Evolutionary conservation across 2,888 invertebrate genomes (phyloP).

Genomic region (Drosophila neonasuta): DNA sequence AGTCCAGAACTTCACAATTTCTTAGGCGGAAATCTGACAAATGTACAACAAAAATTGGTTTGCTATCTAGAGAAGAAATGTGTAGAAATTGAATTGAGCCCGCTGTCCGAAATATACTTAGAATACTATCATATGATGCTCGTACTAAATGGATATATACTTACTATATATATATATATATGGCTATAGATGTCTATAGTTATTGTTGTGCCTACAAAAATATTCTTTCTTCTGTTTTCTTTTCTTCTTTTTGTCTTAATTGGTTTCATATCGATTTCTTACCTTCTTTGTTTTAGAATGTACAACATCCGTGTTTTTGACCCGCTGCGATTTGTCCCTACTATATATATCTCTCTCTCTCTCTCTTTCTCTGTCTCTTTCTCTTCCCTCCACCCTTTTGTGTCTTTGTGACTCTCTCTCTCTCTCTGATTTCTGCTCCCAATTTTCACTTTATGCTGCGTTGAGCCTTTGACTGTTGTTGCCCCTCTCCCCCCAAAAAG

Average conservation of each 20-base stretch:
- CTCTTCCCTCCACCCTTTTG: conserved; percentile 22
- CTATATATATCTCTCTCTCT: not conserved
- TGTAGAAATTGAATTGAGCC: conserved; percentile 50
- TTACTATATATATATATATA: conserved; percentile 16
- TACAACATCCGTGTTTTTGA: conserved; percentile 33
- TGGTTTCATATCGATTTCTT: conserved; percentile 45
- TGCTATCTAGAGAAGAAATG: conserved; percentile 65
- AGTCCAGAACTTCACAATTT: conserved; percentile 59
- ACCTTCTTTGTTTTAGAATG: conserved; percentile 30
- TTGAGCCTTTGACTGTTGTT: conserved; percentile 19
- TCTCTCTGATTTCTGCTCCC: conserved; percentile 7
- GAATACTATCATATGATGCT: conserved; percentile 23
- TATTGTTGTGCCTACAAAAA: conserved; percentile 61
- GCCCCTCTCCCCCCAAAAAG: not conserved
- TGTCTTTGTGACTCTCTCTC: conserved; percentile 20
- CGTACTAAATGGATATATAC: conserved; percentile 6
- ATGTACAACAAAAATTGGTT: conserved; percentile 77
- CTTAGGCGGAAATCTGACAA: conserved; percentile 75
- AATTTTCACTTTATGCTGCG: conserved; percentile 21
- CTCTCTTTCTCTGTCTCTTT: conserved; percentile 8
- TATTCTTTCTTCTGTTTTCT: conserved; percentile 9
- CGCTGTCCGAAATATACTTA: conserved; percentile 28
- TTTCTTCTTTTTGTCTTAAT: conserved; percentile 46
- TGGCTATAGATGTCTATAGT: conserved; percentile 54
- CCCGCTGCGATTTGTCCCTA: conserved; percentile 2